Percentiles rank a stretch among this genome's conserved stretches.
Evolutionary conservation across 2,888 invertebrate species (phyloP).

Genomic region (Tyria jacobaeae): DNA sequence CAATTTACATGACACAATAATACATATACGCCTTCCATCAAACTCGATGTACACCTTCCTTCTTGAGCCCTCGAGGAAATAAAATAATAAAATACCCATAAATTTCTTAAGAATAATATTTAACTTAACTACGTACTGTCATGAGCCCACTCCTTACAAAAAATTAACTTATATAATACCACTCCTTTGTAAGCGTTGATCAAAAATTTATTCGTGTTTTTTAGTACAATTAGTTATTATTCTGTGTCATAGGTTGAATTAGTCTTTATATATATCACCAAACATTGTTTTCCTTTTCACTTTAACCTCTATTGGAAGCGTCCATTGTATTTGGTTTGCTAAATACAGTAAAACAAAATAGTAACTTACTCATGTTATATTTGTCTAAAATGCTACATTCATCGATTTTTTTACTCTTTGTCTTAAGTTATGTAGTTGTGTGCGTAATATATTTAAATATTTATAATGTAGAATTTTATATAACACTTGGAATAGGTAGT

Average conservation of each 20-base stretch:
- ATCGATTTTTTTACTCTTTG: neutral
- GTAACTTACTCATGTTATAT: neutral
- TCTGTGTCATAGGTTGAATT: neutral
- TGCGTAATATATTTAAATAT: slow-evolving; percentile 17
- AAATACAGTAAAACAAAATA: neutral
- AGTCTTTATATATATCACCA: slow-evolving; percentile 1
- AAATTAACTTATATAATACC: no score
- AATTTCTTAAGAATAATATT: no score
- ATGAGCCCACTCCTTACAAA: no score
- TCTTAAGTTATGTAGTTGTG: slow-evolving; percentile 4
- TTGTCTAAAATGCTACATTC: neutral
- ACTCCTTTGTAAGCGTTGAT: neutral
- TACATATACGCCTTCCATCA: no score
- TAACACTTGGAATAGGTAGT: slow-evolving; percentile 38
- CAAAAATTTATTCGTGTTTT: neutral
- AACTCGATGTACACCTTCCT: no score
- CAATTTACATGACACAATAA: no score
- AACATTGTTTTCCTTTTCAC: slow-evolving; percentile 8
- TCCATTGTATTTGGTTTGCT: neutral
- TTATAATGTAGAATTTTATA: slow-evolving; percentile 28
- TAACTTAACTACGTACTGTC: no score
- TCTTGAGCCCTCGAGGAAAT: no score
- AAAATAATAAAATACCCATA: no score
- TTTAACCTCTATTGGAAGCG: slow-evolving; percentile 1
- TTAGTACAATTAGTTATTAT: slow-evolving; percentile 6